Conservation (phyloP, 2,797 vertebrate genomes). For the Anguilla pacifica region DNA sequence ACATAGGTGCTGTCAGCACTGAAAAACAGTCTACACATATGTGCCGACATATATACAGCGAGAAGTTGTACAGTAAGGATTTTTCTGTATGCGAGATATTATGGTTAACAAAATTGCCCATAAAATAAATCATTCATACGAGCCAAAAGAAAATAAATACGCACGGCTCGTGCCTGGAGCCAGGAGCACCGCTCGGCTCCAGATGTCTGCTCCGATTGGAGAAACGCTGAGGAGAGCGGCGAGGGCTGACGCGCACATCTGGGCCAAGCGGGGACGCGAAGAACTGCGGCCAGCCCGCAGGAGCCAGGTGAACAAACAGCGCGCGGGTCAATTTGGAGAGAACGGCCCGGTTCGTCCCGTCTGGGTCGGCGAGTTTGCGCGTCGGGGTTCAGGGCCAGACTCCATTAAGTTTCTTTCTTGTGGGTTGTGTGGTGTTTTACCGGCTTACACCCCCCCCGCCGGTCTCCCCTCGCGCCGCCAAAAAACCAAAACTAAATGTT, state of each 20-base stretch:
- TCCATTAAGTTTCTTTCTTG: slow-evolving; percentile 18
- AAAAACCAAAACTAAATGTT: slow-evolving; percentile 22
- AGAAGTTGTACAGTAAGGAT: neutral
- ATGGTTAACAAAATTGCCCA: slow-evolving; percentile 53
- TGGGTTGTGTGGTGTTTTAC: neutral
- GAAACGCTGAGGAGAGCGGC: slow-evolving; percentile 24
- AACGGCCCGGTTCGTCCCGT: slow-evolving; percentile 19
- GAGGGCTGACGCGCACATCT: slow-evolving; percentile 16
- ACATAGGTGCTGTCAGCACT: neutral
- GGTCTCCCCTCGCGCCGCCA: neutral
- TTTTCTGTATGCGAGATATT: slow-evolving; percentile 25
- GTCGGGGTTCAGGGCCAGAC: neutral
- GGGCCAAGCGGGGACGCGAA: slow-evolving; percentile 12
- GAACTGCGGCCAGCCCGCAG: slow-evolving; percentile 26
- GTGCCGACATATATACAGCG: neutral
- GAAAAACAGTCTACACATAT: neutral
- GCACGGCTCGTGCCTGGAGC: slow-evolving; percentile 4
- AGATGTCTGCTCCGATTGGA: slow-evolving; percentile 27
- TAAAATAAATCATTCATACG: slow-evolving; percentile 55
- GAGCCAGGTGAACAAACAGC: slow-evolving; percentile 47
- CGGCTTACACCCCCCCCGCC: neutral
- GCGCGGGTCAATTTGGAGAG: slow-evolving; percentile 7
- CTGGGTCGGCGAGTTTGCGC: slow-evolving; percentile 27
- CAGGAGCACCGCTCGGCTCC: slow-evolving; percentile 16
- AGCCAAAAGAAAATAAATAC: slow-evolving; percentile 40